Evolutionary conservation across 2,113 vertebrate species (phyloP).

Genomic region (Pao palembangensis): DNA sequence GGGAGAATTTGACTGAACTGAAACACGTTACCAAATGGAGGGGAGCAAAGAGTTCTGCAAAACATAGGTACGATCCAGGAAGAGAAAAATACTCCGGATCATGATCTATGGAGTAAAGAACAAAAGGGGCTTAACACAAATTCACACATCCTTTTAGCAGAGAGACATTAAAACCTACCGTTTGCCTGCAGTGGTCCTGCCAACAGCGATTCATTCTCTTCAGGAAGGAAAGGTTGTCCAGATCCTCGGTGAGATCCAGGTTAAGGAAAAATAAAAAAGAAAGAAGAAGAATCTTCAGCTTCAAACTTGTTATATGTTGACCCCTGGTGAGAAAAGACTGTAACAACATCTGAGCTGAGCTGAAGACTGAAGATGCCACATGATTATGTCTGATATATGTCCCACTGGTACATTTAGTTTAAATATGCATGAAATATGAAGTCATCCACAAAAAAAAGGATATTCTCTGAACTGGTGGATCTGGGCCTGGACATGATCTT

Average conservation of each 20-base stretch:
- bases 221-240: conserved; percentile 97
- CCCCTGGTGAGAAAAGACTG: conserved; percentile 13
- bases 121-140: neutral
- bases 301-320: conserved; percentile 7
- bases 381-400: neutral
- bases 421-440: neutral
- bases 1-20: neutral
- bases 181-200: conserved; percentile 99
- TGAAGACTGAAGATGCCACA: neutral
- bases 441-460: conserved; percentile 41
- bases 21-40: conserved; percentile 89
- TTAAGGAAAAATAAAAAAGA: conserved; percentile 52
- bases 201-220: conserved; percentile 99
- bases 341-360: neutral
- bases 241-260: conserved; percentile 81
- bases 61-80: conserved; percentile 98
- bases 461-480: conserved; percentile 97
- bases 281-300: no score
- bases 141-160: neutral
- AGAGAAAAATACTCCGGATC: conserved; percentile 99
- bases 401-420: neutral
- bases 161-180: conserved; percentile 73
- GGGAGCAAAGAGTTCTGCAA: conserved; percentile 98
- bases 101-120: conserved; percentile 81
- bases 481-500: conserved; percentile 98